Evolutionary conservation across 1,140 invertebrate genomes (phyloP), one percentile per base, ranked within the genome.

Genomic region (Macrosteles quadrilineatus): DNA sequence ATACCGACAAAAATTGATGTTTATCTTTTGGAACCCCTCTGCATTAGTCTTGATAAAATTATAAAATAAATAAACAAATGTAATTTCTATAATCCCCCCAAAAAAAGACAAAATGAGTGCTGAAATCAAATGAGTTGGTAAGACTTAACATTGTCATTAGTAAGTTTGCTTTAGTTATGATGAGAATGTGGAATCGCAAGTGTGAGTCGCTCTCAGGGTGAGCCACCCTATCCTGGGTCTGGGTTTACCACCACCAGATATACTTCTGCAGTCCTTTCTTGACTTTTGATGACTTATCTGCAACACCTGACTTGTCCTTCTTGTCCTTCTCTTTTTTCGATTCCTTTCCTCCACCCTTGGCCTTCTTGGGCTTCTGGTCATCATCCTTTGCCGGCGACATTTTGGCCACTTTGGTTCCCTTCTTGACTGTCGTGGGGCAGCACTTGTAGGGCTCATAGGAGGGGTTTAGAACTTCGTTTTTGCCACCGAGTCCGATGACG

Each of bases 401-500:
- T 59, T 73, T 74, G 76, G 88, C 85, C 76, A 89, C 82, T 85
- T 90, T 91, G 76, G 87, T 88, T 68, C 84, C 83, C 75, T 84
- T 86, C 76, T 87, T 86, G 80, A 89, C 86, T 86, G 91, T 91
- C 82, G 89, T 89, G 80, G 91, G 92, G 87, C 91, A 94, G 88
- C 91, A 93, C 85, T 93, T 91, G 86, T 92, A 94, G 77, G 91
- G 90, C 88, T 91, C 89, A 85, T 91, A 92, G 80, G 88, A 87
- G 82, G 88, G 87, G 82, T 87, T 88, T 81, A 90, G 90, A 80
- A 85, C 81, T 83, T 88, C 85, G 79, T 81, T 87, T 86, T 91
- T 91, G 85, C 90, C 90, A 83, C 90, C 91, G 87, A 94, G 88
- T 86, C 91, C 92, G 86, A 94, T 91, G 91, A 92, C 92, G 91